phyloP scores from a whole-genome alignment of 1,140 invertebrate genomes.

The Drosophila ambigua region DNA sequence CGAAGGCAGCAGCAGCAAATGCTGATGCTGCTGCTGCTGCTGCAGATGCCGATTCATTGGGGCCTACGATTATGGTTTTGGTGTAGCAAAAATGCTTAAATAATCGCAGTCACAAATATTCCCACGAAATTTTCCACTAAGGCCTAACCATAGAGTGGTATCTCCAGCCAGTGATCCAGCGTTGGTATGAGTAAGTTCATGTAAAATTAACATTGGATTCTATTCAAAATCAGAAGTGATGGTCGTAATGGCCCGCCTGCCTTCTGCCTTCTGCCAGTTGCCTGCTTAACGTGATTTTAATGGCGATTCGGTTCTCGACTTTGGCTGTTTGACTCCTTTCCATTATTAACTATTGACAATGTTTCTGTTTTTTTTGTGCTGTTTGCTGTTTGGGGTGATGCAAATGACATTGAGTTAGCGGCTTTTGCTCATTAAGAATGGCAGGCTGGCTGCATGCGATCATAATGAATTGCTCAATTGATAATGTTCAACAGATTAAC shows the following conservation, averaged over 20 bases:
- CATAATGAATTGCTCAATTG: conserved; percentile 63
- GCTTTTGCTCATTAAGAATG: conserved; percentile 44
- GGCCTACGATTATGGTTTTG: conserved; percentile 68
- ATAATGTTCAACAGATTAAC: conserved; percentile 31
- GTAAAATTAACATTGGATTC: conserved; percentile 72
- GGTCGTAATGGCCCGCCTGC: conserved; percentile 56
- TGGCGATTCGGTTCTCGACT: conserved; percentile 57
- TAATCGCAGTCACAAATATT: conserved; percentile 72
- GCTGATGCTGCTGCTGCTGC: no score
- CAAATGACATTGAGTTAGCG: conserved; percentile 65
- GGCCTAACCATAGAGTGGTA: conserved; percentile 18
- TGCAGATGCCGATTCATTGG: conserved; percentile 56
- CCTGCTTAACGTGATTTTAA: conserved; percentile 76
- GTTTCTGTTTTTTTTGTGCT: conserved; percentile 3
- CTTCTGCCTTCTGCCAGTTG: conserved; percentile 59
- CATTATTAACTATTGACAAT: conserved; percentile 33
- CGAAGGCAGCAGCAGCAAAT: conserved; percentile 9
- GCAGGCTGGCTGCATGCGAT: conserved; percentile 31
- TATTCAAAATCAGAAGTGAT: conserved; percentile 75
- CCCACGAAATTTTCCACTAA: conserved; percentile 59
- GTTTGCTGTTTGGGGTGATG: background rate
- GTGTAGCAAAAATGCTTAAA: conserved; percentile 70
- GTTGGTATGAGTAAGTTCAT: conserved; percentile 42
- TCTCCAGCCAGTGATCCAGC: conserved; percentile 45
- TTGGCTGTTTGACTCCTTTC: conserved; percentile 29